Evolutionary conservation across 2,888 invertebrate species (phyloP), one percentile per base, ranked within the genome.

Genomic region (Steinernema hermaphroditum): DNA sequence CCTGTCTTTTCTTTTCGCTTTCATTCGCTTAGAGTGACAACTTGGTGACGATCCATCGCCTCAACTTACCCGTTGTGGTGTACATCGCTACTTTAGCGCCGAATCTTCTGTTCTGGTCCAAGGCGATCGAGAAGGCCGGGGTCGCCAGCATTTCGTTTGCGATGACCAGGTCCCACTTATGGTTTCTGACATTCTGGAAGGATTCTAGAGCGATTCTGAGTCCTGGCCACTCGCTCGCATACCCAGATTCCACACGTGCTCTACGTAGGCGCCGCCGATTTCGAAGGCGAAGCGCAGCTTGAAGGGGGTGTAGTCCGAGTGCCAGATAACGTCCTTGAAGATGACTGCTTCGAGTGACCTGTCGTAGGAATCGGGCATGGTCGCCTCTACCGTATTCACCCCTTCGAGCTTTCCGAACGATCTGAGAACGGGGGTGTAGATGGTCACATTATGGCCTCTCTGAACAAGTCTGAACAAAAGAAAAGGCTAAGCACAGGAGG

Each of bases 21-120:
- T n/a, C n/a, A n/a, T n/a, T n/a, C n/a, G n/a, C n/a, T n/a, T n/a
- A n/a, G n/a, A n/a, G n/a, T n/a, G n/a, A n/a, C n/a, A n/a, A n/a
- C n/a, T n/a, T n/a, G n/a, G n/a, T n/a, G n/a, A n/a, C 29, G 29
- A 50, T 22, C 4, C 16, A 37, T 41, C 14, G 19, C 27, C 41
- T n/a, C n/a, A n/a, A 2, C 57, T 0, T 16, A 71, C 71, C 71
- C 12, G 71, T 71, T 24, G 71, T 71, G 0, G 71, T 43, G n/a
- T 37, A 71, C 12, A 71, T 54, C 37, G 41, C 57, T 29, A 12
- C 4, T 46, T 71, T 71, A 19, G 71, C 43, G 2, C 57, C 71
- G n/a, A 54, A 46, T 22, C 71, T 16, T 71, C 37, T 24, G 14
- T 37, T 50, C 0, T 54, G 57, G 1, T 9, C 24, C 24, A 54